Base-by-base conservation (phyloP, 2,888 invertebrate species). In the Arenicola marina region DNA sequence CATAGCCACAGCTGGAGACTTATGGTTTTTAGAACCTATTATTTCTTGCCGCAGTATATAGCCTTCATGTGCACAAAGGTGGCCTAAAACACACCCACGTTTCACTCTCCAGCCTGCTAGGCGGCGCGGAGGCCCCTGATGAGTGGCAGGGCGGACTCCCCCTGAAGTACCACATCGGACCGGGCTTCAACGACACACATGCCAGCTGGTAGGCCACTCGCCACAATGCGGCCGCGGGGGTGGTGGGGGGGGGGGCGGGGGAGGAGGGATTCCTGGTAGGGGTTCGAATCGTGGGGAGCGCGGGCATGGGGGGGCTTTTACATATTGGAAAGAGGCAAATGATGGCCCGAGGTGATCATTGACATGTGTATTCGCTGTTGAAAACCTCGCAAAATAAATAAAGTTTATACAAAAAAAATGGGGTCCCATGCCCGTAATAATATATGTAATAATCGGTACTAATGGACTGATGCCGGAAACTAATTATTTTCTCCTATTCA, bases 181-280 rank as follows among this genome's bases (percentile, higher is more conserved):
- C 48, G 7, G 48, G 48, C 48, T 48, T 48, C 26, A 11, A 46
- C 28, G 26, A 21, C 24, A 34, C 38, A 24, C 18, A 11, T 2
- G 29, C 3, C 1, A 33, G 26, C 21, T 26, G 38, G 26, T 53
- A 4, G n/a, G 31, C 80, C 54, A 80, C 80, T 7, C n/a, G n/a
- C n/a, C n/a, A n/a, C n/a, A n/a, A n/a, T n/a, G n/a, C n/a, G n/a
- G n/a, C n/a, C n/a, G n/a, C n/a, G n/a, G n/a, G n/a, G n/a, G n/a
- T n/a, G n/a, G n/a, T n/a, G n/a, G n/a, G n/a, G n/a, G n/a, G n/a
- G n/a, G n/a, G n/a, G n/a, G n/a, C n/a, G n/a, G n/a, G n/a, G n/a
- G n/a, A n/a, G n/a, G n/a, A n/a, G n/a, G n/a, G n/a, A n/a, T n/a
- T n/a, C n/a, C n/a, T n/a, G n/a, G n/a, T n/a, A n/a, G n/a, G n/a